Evolutionary conservation across 1,140 invertebrate species (phyloP).

Genomic region (Drosophila baimaii): DNA sequence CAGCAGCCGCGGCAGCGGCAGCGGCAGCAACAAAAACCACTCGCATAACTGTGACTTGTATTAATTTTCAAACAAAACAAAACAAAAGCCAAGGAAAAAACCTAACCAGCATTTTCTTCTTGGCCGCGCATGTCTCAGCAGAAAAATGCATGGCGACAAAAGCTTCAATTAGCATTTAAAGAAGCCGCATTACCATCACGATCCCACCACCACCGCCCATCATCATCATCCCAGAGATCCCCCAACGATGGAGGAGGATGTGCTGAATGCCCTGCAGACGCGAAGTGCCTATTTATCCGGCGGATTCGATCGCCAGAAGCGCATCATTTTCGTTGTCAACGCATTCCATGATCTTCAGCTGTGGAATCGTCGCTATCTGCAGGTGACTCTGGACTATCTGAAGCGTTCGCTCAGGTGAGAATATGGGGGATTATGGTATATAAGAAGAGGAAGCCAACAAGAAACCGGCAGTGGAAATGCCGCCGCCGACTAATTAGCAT

Average conservation of each 20-base stretch:
- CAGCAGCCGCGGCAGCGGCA: slow-evolving; percentile 19
- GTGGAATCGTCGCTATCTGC: slow-evolving; percentile 85
- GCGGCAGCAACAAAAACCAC: slow-evolving; percentile 28
- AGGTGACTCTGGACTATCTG: slow-evolving; percentile 86
- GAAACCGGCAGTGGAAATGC: slow-evolving; percentile 29
- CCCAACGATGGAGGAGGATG: slow-evolving; percentile 84
- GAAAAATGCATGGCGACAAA: slow-evolving; percentile 53
- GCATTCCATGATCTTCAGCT: slow-evolving; percentile 86
- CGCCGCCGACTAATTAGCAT: slow-evolving; percentile 69
- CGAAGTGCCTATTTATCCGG: slow-evolving; percentile 87
- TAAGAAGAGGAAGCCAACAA: too few species aligned
- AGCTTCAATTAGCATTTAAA: slow-evolving; percentile 60
- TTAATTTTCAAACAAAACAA: slow-evolving; percentile 62
- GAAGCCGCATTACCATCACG: slow-evolving; percentile 39
- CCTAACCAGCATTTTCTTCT: slow-evolving; percentile 42
- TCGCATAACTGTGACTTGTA: slow-evolving; percentile 76
- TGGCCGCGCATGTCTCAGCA: slow-evolving; percentile 33
- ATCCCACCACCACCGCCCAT: slow-evolving; percentile 36
- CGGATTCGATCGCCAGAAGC: slow-evolving; percentile 87
- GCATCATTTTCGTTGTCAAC: slow-evolving; percentile 87
- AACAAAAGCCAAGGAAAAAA: slow-evolving; percentile 47
- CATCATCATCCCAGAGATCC: slow-evolving; percentile 9
- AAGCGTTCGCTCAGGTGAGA: slow-evolving; percentile 87
- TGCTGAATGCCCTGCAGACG: slow-evolving; percentile 85
- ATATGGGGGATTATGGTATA: slow-evolving; percentile 17